Base-by-base conservation (phyloP, 2,888 invertebrate species). In the Dilophus febrilis region DNA sequence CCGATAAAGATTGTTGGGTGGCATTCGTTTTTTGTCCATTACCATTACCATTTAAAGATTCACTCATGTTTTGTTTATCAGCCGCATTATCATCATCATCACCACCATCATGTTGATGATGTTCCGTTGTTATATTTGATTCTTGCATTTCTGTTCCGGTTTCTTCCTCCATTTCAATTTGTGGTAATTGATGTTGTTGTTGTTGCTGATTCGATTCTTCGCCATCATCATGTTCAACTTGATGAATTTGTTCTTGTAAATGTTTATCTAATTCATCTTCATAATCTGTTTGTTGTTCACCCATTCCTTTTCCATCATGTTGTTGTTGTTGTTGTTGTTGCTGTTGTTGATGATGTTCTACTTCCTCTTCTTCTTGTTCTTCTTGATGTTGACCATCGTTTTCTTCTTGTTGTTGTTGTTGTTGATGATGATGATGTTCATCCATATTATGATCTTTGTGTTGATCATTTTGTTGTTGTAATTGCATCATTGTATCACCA, bases 401-500 rank as follows among this genome's bases (percentile, higher is more conserved):
- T 28, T 37, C 27, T 33, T 42, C 40, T 44, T 49, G 37, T 37
- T 45, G 50, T 49, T 16, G 50, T 44, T 40, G 53, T 50, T 30
- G 30, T 31, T 22, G 19, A n/a, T 40, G n/a, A 16, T 19, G 22
- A 16, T 38, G 22, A 38, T 38, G 32, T 12, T 38, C 38, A 12
- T 31, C 38, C n/a, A 33, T 33, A 17, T 37, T 19, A 12, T 36
- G 18, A 11, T 18, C 16, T 26, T 38, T 33, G 16, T 45, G 44
- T 19, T 40, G 28, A 17, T 40, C 37, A 31, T 34, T 12, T 41
- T 61, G 59, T 42, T 60, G 61, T 31, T 58, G 59, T 28, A 28
- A 40, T 17, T 29, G 64, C 65, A 14, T 50, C 18, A 37, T 38
- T 6, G 5, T 22, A 13, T 35, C 38, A n/a, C 58, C 58, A 43